phyloP scores from a whole-genome alignment of 1,140 invertebrate species.

The Bursaphelenchus mucronatus region DNA sequence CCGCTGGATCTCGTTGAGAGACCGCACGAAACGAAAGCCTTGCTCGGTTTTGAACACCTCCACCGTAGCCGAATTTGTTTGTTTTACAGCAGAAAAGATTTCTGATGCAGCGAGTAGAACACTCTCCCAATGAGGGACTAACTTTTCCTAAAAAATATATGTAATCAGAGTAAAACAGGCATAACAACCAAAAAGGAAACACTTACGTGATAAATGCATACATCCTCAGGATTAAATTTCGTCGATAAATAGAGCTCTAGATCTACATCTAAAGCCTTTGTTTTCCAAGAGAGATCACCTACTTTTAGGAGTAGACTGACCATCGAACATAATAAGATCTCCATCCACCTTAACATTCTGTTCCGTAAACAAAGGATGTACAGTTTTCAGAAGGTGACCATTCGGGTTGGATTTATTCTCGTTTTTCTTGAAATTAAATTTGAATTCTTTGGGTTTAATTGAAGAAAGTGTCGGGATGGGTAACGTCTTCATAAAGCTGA shows the following conservation, averaged over 20 bases:
- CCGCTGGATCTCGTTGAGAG: constrained; percentile 3
- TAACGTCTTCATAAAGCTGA: constrained; percentile 31
- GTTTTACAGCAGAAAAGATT: constrained; percentile 12
- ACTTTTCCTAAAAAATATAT: neutral
- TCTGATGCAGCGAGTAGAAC: constrained; percentile 4
- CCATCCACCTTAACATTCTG: constrained; percentile 17
- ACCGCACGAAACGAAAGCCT: neutral
- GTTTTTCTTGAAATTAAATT: constrained; percentile 10
- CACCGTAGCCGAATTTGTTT: constrained; percentile 16
- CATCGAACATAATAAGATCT: constrained; percentile 11
- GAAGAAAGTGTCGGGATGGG: constrained; percentile 40
- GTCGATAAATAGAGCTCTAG: no score
- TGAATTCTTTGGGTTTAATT: constrained; percentile 21
- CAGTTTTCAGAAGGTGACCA: constrained; percentile 23
- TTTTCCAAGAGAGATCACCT: constrained; percentile 20
- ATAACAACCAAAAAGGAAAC: no score
- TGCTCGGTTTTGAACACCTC: constrained; percentile 16
- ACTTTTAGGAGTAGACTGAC: neutral
- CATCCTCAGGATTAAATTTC: no score
- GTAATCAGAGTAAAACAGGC: no score
- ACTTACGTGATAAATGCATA: no score
- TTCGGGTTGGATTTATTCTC: constrained; percentile 22
- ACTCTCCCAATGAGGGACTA: constrained; percentile 9
- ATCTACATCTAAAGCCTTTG: no score
- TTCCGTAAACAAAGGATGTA: constrained; percentile 8